Base-by-base conservation (phyloP, 2,113 vertebrate species). In the Zingel zingel region DNA sequence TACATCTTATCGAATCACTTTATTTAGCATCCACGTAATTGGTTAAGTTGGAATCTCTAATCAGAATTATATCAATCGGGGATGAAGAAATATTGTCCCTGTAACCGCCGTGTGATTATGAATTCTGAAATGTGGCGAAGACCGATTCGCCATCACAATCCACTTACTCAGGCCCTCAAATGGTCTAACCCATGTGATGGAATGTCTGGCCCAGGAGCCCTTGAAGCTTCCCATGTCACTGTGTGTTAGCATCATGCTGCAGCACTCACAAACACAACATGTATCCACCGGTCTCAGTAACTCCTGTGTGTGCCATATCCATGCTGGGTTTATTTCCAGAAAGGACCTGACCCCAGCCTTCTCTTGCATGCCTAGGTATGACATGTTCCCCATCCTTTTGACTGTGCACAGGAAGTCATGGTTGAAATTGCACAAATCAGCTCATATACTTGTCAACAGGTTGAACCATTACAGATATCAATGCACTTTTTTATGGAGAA, bases 101-200 rank as follows among this genome's bases (percentile, higher is more conserved):
- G 10, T 43, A 11, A 39, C 2, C 10, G 10, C 39, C 0, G 39
- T n/a, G 33, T 27, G 18, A 53, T 69, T 21, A 69, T 53, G 48
- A 74, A 50, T 51, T 25, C 45, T 50, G 27, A 19, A 74, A 48
- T 33, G 43, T 33, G 25, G 19, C 30, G 18, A 9, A 5, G 56
- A 61, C 43, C 4, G 4, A 95, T 91, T 87, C 76, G 73, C 81
- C 85, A 77, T 92, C 94, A 93, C 92, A 94, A 86, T 83, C 86
- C 93, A 94, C 93, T 91, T 90, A 76, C 93, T 89, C 92, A 53
- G 72, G 71, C 30, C 74, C 70, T 79, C 75, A 89, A 88, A 92
- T 94, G 90, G 89, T 87, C 92, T 86, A 14, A 33, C 45, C 57
- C 62, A 62, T 81, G 73, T 94, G 91, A 94, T 91, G 89, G 89